Evolutionary conservation across 2,113 vertebrate genomes (phyloP).

Genomic region (Ceyx cyanopectus): DNA sequence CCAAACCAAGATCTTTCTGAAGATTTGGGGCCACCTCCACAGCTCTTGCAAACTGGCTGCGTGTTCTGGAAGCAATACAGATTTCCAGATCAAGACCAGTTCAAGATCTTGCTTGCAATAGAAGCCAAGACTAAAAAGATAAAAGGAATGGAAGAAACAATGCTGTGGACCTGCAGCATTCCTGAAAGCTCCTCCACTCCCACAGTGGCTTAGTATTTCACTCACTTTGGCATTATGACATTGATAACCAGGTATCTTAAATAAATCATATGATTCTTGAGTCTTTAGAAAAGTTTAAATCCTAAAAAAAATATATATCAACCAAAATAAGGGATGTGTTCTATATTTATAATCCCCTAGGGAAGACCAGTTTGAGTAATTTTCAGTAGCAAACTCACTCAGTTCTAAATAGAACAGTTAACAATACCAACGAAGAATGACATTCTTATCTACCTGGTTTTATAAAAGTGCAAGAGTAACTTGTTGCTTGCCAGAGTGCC

Average conservation of each 20-base stretch:
- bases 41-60: not conserved
- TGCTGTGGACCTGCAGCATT: not conserved
- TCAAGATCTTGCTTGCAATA: not conserved
- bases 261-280: not conserved
- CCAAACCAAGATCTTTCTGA: not conserved
- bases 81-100: not conserved
- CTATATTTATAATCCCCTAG: not conserved
- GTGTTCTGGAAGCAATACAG: not conserved
- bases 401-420: not conserved
- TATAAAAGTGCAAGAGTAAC: not conserved
- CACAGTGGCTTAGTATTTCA: not conserved
- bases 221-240: not conserved
- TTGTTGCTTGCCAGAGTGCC: not conserved
- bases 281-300: not conserved
- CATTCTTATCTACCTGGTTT: not conserved
- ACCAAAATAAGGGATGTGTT: not conserved
- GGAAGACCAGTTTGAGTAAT: not conserved
- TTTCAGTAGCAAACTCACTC: not conserved
- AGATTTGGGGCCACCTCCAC: not conserved
- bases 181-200: not conserved
- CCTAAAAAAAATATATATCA: not conserved
- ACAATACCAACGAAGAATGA: not conserved
- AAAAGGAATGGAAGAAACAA: not conserved
- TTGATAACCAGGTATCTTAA: not conserved
- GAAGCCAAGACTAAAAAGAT: not conserved